Evolutionary conservation across 1,140 invertebrate species (phyloP), one percentile per base, ranked within the genome.

Genomic region (Maniola jurtina): DNA sequence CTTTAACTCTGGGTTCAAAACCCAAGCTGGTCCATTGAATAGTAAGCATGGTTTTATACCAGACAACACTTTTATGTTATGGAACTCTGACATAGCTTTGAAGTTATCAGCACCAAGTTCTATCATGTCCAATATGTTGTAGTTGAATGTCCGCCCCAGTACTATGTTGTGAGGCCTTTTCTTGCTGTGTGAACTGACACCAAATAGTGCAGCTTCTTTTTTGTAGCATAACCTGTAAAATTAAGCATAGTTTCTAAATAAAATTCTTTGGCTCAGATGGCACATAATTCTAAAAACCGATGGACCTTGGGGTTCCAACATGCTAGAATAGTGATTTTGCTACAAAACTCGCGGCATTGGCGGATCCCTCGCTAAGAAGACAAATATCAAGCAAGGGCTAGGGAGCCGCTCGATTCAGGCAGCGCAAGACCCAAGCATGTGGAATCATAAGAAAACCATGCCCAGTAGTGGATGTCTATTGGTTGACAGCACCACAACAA

Each of bases 111-210:
- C 93, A 16, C 97, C 97, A 68, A 99, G 93, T 92, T 99, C 99
- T 75, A 98, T 94, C 97, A 99, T 99, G 83, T 99, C 99, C 47
- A 99, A 90, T 34, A 99, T 86, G 55, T 96, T 95, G 77, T 96
- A 93, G 89, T 99, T 96, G 91, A 95, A 99, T 74, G 96, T 95
- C 73, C 99, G 92, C 3, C 97, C 98, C 66, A 99, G 87, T 38
- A 99, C 91, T 52, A 99, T 84, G 92, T 99, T 99, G 80, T 99
- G 94, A 2, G 98, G 98, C 16, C 98, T 92, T 86, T 99, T 99
- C 89, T 99, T 99, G 59, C 94, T 96, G 71, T 97, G 95, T n/a
- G 95, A 96, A 15, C 94, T 96, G 83, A 98, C 96, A 61, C 96
- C 93, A 91, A 99, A 99, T 34, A 99, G 84, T 1, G 98, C 94